Conservation (phyloP, 2,113 vertebrate species). For the Microtus oregoni region DNA sequence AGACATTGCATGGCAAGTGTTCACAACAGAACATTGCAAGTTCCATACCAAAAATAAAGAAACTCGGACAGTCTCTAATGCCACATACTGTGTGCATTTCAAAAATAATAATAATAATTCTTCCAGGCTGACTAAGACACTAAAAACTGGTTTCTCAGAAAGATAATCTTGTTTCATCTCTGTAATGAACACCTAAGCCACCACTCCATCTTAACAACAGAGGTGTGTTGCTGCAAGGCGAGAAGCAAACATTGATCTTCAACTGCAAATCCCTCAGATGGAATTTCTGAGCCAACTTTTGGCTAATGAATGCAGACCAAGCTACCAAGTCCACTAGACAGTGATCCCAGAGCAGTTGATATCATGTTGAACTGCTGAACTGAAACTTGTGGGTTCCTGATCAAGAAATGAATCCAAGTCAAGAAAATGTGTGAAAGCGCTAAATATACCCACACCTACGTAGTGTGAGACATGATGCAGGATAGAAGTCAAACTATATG, state of each 20-base stretch:
- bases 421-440: constrained; percentile 21
- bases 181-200: constrained; percentile 83
- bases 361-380: constrained; percentile 60
- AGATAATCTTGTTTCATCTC: constrained; percentile 81
- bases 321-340: constrained; percentile 80
- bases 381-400: constrained; percentile 77
- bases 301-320: constrained; percentile 78
- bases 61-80: constrained; percentile 50
- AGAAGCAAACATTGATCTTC: constrained; percentile 82
- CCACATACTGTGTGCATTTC: constrained; percentile 53
- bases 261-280: constrained; percentile 77
- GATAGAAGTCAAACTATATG: neutral
- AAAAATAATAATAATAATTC: constrained; percentile 55
- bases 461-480: neutral
- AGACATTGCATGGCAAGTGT: neutral
- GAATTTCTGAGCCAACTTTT: constrained; percentile 81
- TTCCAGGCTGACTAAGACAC: constrained; percentile 76
- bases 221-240: constrained; percentile 80
- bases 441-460: neutral
- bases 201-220: constrained; percentile 85
- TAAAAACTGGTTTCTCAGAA: constrained; percentile 79
- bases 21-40: neutral
- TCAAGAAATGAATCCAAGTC: constrained; percentile 67
- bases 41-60: constrained; percentile 41
- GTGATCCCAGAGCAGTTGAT: constrained; percentile 62